Percentiles rank a stretch among this genome's conserved stretches.
Conservation (phyloP, 2,113 vertebrate species). For the Pteruthius melanotis region DNA sequence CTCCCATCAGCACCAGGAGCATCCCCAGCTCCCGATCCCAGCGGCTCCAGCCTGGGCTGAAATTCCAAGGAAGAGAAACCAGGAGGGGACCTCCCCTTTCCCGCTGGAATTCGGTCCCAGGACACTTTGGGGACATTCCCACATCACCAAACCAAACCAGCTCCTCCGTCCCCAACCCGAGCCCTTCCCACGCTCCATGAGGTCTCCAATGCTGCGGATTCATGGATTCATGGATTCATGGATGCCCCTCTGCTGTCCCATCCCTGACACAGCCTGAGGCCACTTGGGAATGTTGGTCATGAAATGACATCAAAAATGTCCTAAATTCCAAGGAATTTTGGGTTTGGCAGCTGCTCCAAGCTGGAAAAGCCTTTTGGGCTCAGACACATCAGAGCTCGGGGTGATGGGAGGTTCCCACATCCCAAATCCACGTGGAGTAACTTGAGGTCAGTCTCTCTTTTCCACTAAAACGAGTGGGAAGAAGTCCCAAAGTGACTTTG, state of each 20-base stretch:
- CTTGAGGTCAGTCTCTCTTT: neutral
- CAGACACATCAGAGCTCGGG: rapidly evolving
- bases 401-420: neutral
- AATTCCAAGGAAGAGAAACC: neutral
- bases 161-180: neutral
- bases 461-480: neutral
- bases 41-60: neutral
- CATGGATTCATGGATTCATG: neutral
- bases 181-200: rapidly evolving
- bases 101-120: neutral
- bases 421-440: neutral
- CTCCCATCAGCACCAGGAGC: neutral
- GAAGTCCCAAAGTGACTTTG: neutral
- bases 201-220: neutral
- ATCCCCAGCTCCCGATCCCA: neutral
- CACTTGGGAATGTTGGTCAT: neutral
- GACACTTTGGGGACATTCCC: neutral
- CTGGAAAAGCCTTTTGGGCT: neutral
- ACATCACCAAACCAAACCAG: neutral
- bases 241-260: neutral
- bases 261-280: neutral
- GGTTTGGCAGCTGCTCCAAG: neutral
- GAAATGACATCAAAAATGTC: neutral
- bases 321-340: neutral
- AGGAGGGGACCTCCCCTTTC: neutral